Evolutionary conservation across 2,888 invertebrate genomes (phyloP).

Genomic region (Candidula unifasciata): DNA sequence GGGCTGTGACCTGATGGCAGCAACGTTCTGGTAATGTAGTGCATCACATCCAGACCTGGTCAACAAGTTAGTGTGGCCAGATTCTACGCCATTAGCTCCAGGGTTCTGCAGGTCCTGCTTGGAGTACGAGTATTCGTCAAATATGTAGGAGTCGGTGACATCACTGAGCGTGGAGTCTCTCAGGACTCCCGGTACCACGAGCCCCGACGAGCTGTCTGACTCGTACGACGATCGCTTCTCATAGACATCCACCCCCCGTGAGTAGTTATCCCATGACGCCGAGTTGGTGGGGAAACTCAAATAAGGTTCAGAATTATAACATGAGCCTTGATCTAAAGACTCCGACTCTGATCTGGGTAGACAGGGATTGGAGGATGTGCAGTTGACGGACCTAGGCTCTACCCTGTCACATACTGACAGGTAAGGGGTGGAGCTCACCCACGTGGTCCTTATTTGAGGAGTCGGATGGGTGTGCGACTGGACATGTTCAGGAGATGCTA

Average conservation of each 20-base stretch:
- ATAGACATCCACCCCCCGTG: conserved; percentile 19
- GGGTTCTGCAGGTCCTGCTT: conserved; percentile 17
- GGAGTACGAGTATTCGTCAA: conserved; percentile 44
- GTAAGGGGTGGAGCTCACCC: conserved; percentile 43
- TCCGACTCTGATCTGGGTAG: conserved; percentile 12
- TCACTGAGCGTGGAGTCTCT: conserved; percentile 39
- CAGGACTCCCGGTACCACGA: conserved; percentile 37
- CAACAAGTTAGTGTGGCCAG: too few species aligned
- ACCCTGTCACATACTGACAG: conserved; percentile 2
- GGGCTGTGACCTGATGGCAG: conserved; percentile 8
- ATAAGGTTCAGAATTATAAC: not conserved
- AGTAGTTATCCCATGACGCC: conserved; percentile 29
- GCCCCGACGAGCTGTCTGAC: conserved; percentile 48
- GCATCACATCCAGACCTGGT: not conserved
- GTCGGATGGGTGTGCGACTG: too few species aligned
- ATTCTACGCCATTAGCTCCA: not conserved
- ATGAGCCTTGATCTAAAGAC: not conserved
- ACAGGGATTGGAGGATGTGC: conserved; percentile 25
- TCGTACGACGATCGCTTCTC: conserved; percentile 44
- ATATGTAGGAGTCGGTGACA: conserved; percentile 41
- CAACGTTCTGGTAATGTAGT: conserved; percentile 37
- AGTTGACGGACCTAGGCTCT: not conserved
- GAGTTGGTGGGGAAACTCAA: conserved; percentile 5
- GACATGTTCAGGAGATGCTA: too few species aligned
- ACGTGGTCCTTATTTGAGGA: not conserved